Percentiles rank a stretch among this genome's conserved stretches.
phyloP scores from a whole-genome alignment of 2,888 invertebrate species.

The Epicampocera succincta region DNA sequence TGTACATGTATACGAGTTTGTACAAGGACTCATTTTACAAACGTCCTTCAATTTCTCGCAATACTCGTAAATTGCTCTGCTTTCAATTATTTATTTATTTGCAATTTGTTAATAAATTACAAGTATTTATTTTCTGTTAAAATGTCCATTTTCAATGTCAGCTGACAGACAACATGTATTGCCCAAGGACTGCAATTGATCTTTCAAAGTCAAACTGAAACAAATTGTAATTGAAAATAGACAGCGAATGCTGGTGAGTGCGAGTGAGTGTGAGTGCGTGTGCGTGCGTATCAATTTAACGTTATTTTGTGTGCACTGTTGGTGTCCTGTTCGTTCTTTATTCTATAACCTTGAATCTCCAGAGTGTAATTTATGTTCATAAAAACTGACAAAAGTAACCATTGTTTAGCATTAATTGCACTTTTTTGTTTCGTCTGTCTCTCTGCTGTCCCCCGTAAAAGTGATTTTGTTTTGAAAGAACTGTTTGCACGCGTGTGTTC shows the following conservation, averaged over 20 bases:
- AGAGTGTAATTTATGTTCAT: slow-evolving; percentile 57
- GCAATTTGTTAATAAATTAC: slow-evolving; percentile 18
- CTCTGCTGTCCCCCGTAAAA: not conserved
- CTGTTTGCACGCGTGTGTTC: slow-evolving; percentile 49
- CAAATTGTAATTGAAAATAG: slow-evolving; percentile 29
- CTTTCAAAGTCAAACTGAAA: slow-evolving; percentile 38
- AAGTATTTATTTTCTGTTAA: slow-evolving; percentile 7
- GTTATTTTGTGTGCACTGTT: slow-evolving; percentile 28
- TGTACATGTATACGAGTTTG: too few relatives aligned
- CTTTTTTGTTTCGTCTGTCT: slow-evolving; percentile 1
- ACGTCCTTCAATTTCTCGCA: too few relatives aligned
- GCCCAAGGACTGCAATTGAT: slow-evolving; percentile 51
- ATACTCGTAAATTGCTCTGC: too few relatives aligned
- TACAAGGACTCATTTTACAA: too few relatives aligned
- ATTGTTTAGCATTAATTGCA: slow-evolving; percentile 62
- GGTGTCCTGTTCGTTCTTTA: slow-evolving; percentile 29
- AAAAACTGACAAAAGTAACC: slow-evolving; percentile 43
- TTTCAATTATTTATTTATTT: slow-evolving; percentile 21
- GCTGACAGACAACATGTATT: slow-evolving; percentile 1
- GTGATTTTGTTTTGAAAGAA: slow-evolving; percentile 1
- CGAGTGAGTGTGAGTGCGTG: not conserved
- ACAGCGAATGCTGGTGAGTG: not conserved
- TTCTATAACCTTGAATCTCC: slow-evolving; percentile 49
- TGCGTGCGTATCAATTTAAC: slow-evolving; percentile 9
- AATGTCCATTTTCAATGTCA: slow-evolving; percentile 38